Percentiles rank a stretch among this genome's conserved stretches.
Conservation (phyloP, 2,797 vertebrate genomes). For the Poeciliopsis gracilis region DNA sequence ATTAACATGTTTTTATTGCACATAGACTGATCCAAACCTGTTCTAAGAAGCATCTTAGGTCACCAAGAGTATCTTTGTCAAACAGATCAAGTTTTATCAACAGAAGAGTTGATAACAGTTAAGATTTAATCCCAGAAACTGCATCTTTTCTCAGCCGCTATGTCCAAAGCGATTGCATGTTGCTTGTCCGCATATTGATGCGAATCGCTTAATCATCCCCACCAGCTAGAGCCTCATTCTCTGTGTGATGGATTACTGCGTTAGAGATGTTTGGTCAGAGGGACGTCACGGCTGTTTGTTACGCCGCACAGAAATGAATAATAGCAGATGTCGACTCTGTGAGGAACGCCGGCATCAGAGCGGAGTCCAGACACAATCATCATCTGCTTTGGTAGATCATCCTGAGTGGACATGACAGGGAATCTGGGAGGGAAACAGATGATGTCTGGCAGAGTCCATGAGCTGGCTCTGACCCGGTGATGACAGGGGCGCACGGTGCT, state of each 20-base stretch:
- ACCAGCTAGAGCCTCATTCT: not conserved
- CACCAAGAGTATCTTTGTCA: not conserved
- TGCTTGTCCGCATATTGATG: not conserved
- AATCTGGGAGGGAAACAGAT: conserved; percentile 66
- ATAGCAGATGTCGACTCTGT: conserved; percentile 26
- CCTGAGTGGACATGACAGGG: conserved; percentile 58
- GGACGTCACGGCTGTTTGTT: conserved; percentile 13
- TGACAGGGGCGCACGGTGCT: conserved; percentile 71
- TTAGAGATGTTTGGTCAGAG: conserved; percentile 27
- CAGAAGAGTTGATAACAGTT: not conserved
- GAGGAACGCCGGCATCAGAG: conserved; percentile 16
- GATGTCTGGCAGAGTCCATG: conserved; percentile 61
- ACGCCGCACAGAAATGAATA: conserved; percentile 29
- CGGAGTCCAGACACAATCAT: conserved; percentile 21
- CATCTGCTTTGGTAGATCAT: conserved; percentile 50
- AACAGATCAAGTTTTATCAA: not conserved
- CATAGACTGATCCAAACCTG: too few relatives aligned
- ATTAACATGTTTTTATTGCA: too few relatives aligned
- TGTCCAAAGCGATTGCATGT: not conserved
- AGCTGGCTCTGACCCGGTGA: conserved; percentile 68
- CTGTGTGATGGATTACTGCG: conserved; percentile 27
- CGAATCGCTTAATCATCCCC: not conserved
- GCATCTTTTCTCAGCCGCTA: not conserved
- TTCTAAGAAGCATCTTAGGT: not conserved
- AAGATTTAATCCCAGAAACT: not conserved